A percentile compares a stretch with the other conserved stretches of the same genome.
Conservation (phyloP, 2,797 vertebrate genomes). For the Chiloscyllium punctatum region DNA sequence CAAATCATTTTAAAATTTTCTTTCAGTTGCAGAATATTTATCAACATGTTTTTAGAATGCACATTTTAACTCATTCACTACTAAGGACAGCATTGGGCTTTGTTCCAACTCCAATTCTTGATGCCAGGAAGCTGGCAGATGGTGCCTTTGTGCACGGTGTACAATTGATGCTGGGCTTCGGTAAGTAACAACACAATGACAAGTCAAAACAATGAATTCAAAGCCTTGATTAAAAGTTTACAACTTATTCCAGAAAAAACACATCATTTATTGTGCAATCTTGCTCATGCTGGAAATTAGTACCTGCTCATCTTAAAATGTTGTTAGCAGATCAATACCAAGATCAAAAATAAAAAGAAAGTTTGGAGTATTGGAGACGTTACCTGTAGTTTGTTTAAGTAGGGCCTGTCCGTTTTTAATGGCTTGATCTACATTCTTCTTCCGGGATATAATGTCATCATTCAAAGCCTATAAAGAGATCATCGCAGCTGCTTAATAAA, state of each 20-base stretch:
- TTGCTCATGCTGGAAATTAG: neutral
- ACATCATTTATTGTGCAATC: neutral
- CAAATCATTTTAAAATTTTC: neutral
- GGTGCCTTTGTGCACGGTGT: slow-evolving; percentile 22
- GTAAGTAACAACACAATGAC: slow-evolving; percentile 20
- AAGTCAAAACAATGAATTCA: slow-evolving; percentile 5
- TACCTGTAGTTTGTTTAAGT: slow-evolving; percentile 96
- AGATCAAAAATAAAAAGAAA: neutral
- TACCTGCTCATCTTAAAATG: neutral
- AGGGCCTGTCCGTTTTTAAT: slow-evolving; percentile 92
- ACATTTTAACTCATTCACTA: slow-evolving; percentile 18
- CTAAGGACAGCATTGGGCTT: neutral
- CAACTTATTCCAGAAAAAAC: neutral
- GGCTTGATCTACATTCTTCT: slow-evolving; percentile 95
- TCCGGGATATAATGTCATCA: slow-evolving; percentile 90
- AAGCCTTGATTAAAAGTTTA: slow-evolving; percentile 15
- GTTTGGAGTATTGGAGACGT: rapidly evolving
- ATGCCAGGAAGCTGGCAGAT: slow-evolving; percentile 30
- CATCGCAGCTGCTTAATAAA: slow-evolving; percentile 33
- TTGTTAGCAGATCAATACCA: neutral
- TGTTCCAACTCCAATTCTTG: slow-evolving; percentile 2
- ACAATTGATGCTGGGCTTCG: neutral
- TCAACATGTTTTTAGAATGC: neutral
- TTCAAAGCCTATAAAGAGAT: slow-evolving; percentile 70
- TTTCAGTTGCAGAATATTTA: neutral